Conservation (phyloP, 2,113 vertebrate genomes). For the Urocynchramus pylzowi region DNA sequence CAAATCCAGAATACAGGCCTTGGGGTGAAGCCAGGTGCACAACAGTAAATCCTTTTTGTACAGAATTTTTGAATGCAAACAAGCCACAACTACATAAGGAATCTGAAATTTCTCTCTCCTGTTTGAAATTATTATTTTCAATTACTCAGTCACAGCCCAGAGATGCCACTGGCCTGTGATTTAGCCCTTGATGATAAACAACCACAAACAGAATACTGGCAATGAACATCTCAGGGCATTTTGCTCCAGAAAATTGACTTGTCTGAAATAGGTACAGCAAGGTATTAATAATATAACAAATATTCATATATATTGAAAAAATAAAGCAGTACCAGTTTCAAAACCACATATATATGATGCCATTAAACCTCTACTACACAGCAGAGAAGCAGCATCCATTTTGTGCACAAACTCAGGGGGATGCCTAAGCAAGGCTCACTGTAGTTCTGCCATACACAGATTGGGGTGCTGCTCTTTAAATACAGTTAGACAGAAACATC, state of each 20-base stretch:
- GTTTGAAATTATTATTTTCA: background rate
- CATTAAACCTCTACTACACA: background rate
- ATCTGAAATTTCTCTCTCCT: background rate
- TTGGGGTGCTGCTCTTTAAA: background rate
- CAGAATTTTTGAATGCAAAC: background rate
- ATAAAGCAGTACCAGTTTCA: background rate
- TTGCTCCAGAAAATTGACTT: background rate
- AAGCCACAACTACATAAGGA: background rate
- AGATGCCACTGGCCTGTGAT: rapidly evolving
- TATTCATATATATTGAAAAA: background rate
- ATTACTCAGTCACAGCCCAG: background rate
- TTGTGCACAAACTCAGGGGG: background rate
- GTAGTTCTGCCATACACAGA: background rate
- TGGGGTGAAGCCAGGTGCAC: background rate
- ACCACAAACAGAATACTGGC: background rate
- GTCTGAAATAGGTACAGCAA: background rate
- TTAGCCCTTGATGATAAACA: background rate
- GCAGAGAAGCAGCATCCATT: background rate
- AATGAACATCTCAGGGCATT: background rate
- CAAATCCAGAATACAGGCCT: background rate
- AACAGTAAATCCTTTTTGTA: background rate
- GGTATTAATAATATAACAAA: background rate
- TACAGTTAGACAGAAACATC: background rate
- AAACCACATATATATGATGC: background rate
- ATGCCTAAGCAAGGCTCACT: background rate